Evolutionary conservation across 2,888 invertebrate genomes (phyloP), one percentile per base, ranked within the genome.

Genomic region (Pocota personata): DNA sequence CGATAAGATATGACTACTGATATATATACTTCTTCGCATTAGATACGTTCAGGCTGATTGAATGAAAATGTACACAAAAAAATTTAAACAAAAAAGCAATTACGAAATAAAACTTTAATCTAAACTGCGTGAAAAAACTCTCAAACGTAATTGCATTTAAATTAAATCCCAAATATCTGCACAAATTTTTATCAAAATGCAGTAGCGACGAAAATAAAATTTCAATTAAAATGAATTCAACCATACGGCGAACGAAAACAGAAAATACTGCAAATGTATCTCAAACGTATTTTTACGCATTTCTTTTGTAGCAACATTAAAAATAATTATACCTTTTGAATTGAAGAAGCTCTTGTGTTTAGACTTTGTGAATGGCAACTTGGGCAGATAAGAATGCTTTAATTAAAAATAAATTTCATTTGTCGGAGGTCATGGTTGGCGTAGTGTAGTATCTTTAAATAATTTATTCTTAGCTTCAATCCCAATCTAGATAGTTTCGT

Each of bases 371-470:
- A 64, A 64, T 48, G 64, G 16, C 64, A 12, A 27, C 43, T 12
- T 37, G 12, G 46, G 48, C 64, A 64, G 19, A 64, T 32, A 12
- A 32, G 16, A 46, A 21, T 14, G 37, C 21, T 66, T 66, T 66
- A 66, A 66, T 66, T 69, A 69, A 69, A 69, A 69, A 69, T 69
- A 69, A 40, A 67, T 43, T 57, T 55, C 30, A 32, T 69, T 69
- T 69, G 69, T 69, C 69, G 69, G 69, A 69, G 69, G 69, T 69
- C 69, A 69, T 69, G 69, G 69, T 69, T 69, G 30, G 69, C 30
- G 19, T 66, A 24, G 50, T 52, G 10, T 10, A 35, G 57, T 57
- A 19, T 57, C 35, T 57, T 8, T 21, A 50, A 24, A 50, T 7
- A n/a, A 1, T 58, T 35, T 58, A 58, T 58, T 58, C 30, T 32